Evolutionary conservation across 2,888 invertebrate species (phyloP).

Genomic region (Mesoligia furuncula): DNA sequence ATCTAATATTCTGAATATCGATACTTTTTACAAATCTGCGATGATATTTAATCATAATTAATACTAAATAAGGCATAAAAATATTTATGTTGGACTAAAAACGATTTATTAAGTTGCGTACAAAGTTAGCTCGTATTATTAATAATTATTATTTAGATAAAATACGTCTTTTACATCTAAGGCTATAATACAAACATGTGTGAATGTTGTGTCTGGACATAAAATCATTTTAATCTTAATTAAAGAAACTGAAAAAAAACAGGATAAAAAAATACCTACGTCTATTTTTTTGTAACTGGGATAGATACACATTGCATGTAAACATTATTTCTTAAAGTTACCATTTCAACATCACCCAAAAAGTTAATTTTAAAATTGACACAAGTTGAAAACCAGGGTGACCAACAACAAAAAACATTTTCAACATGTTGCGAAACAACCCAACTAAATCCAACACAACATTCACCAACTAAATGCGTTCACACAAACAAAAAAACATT

Average conservation of each 20-base stretch:
- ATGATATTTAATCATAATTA: slow-evolving; percentile 49
- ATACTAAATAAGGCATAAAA: slow-evolving; percentile 65
- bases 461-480: slow-evolving; percentile 77
- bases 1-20: slow-evolving; percentile 41
- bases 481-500: slow-evolving; percentile 69
- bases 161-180: slow-evolving; percentile 66
- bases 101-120: slow-evolving; percentile 63
- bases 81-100: slow-evolving; percentile 61
- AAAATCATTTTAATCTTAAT: background rate
- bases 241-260: no score
- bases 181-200: slow-evolving; percentile 69
- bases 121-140: slow-evolving; percentile 57
- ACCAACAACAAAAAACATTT: slow-evolving; percentile 1
- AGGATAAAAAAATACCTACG: background rate
- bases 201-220: slow-evolving; percentile 63
- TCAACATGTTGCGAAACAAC: slow-evolving; percentile 15
- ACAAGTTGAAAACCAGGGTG: background rate
- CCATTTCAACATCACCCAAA: slow-evolving; percentile 7
- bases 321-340: slow-evolving; percentile 22
- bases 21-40: slow-evolving; percentile 59
- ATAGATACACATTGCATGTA: background rate
- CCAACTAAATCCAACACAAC: slow-evolving; percentile 70
- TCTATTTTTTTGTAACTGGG: slow-evolving; percentile 4
- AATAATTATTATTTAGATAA: slow-evolving; percentile 63
- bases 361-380: slow-evolving; percentile 22